Base-by-base conservation (phyloP, 2,113 vertebrate genomes). In the Mugil cephalus region DNA sequence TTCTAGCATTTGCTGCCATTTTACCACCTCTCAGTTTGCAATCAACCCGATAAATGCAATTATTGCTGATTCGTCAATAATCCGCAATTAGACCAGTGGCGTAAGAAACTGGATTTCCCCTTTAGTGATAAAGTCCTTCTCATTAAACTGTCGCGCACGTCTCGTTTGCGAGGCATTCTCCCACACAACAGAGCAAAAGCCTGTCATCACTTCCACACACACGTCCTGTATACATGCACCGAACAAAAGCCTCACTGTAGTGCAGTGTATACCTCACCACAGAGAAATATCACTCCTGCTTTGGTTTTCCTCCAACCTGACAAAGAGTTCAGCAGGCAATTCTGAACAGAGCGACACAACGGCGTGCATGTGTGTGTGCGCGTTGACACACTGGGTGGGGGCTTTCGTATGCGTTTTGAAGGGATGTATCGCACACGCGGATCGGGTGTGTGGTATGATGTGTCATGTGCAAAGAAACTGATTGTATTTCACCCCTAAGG, bases 401-500 rank as follows among this genome's bases (percentile, higher is more conserved):
- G 58, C 38, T 24, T 10, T 2, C 18, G 19, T 69, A 42, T 59
- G 46, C 5, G 24, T 30, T 24, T 42, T 8, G 0, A 2, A 38
- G 61, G 7, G 34, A 61, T 69, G 36, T 14, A 48, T 53, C 58
- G 24, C 52, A 21, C 36, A 53, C 51, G 54, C 8, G 19, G 17
- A 47, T 42, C 5, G 6, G 56, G 35, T 61, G 68, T 56, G 45
- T 8, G 17, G 18, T 18, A 55, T 5, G 70, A 38, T 10, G 8
- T n/a, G 48, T 62, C 69, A 21, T 69, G 47, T 58, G 74, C 18
- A 6, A 6, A 42, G 48, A 1, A 34, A 51, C 30, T 3, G 80
- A 77, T 90, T 53, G 10, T 60, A 58, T 84, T 87, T 43, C 75
- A 77, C 73, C 83, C 84, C 79, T 43, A 4, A 77, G 89, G 83